A percentile compares a stretch with the other conserved stretches of the same genome.
These are phyloP conservation scores for Formicarius rufipectus DNA, from an alignment of 2,113 vertebrate species.

Conservation along the genomic window DNA sequence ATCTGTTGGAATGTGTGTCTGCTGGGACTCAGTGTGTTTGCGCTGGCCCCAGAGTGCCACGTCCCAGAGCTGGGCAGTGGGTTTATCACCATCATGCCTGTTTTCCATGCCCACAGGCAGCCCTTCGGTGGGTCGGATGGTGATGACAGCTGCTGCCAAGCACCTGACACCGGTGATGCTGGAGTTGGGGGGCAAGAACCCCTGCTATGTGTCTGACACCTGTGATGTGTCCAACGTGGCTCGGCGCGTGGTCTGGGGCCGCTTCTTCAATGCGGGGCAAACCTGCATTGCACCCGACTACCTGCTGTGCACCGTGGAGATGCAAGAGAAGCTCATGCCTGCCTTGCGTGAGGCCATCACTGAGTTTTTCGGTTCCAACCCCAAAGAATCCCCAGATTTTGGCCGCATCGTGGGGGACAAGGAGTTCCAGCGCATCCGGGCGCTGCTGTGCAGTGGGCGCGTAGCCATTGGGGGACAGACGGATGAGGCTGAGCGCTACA, in stretches of 20 bases:
- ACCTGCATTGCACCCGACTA: slow-evolving; percentile 89
- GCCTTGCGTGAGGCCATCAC: slow-evolving; percentile 70
- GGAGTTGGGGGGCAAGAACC: slow-evolving; percentile 93
- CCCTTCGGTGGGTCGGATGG: slow-evolving; percentile 13
- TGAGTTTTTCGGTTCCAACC: slow-evolving; percentile 77
- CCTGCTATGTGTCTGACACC: slow-evolving; percentile 80
- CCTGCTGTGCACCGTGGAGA: slow-evolving; percentile 77
- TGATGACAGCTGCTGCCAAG: slow-evolving; percentile 81
- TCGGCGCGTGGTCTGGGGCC: slow-evolving; percentile 81
- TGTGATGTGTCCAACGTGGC: slow-evolving; percentile 73
- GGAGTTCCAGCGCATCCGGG: slow-evolving; percentile 80
- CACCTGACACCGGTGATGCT: slow-evolving; percentile 86
- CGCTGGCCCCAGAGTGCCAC: not conserved
- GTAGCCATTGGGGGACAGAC: slow-evolving; percentile 84
- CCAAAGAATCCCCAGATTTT: slow-evolving; percentile 60
- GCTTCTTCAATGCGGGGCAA: slow-evolving; percentile 88
- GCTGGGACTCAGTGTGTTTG: not conserved
- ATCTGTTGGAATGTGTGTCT: no score
- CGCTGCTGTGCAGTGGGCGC: slow-evolving; percentile 71
- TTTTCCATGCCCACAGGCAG: not conserved
- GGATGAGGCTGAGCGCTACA: slow-evolving; percentile 70
- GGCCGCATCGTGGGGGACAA: slow-evolving; percentile 77
- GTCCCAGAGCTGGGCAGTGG: not conserved
- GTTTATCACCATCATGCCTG: not conserved
- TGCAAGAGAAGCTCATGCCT: slow-evolving; percentile 76